Evolutionary conservation across 2,113 vertebrate species (phyloP), one percentile per base, ranked within the genome.

Genomic region (Ageneiosus marmoratus): DNA sequence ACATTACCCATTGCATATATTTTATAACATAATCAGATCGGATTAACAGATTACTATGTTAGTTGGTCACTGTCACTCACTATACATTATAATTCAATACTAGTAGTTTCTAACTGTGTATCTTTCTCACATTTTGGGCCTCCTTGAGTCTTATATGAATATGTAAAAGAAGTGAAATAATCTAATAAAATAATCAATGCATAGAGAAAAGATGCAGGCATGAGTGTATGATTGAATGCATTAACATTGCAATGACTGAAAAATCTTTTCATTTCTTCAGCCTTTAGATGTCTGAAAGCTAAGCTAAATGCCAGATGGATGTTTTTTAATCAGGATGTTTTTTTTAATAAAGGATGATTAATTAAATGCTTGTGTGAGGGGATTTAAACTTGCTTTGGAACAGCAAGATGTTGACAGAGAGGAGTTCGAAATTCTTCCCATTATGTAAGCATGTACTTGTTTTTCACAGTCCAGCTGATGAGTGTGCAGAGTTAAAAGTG

Each of bases 311-410:
- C 24, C 69, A 72, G 41, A n/a, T 11, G 41, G 24, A 46, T 72
- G 41, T 70, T 70, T 70, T 70, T 70, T 13, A 44, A 44, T 69
- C 63, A 65, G 32, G 62, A 34, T 62, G 60, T 69, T 69, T 72
- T n/a, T 63, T 70, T 46, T 46, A 46, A 72, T 72, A 48, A 72
- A 27, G 24, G 15, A 72, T 46, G 41, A 48, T 27, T 48, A 72
- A 48, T 72, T 72, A 48, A 48, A 72, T 48, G 44, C 24, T n/a
- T 48, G 69, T 48, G 69, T 3, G 5, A 15, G 24, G 34, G 24
- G 41, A 72, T 72, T 72, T 72, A 72, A 46, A 6, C 41, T n/a
- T 48, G 44, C 44, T 72, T 72, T 48, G 11, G 69, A 72, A 48
- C 41, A 44, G 67, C 69, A 72, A 46, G 41, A 72, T 27, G 69